Conservation (phyloP, 2,888 invertebrate species). For the Fragum sueziense region DNA sequence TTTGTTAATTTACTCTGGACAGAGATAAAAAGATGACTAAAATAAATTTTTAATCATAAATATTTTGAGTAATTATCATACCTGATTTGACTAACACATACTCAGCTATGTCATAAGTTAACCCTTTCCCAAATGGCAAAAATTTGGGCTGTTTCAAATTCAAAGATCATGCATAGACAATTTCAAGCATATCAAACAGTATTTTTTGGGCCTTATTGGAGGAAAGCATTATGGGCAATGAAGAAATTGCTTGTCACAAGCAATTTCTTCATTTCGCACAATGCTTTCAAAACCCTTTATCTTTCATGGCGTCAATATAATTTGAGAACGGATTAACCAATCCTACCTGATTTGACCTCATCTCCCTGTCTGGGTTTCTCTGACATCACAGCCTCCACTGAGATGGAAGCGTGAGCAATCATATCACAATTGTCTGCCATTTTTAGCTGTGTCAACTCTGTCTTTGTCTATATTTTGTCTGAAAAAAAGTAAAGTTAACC, state of each 20-base stretch:
- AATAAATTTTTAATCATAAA: too few relatives aligned
- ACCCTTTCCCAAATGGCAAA: too few relatives aligned
- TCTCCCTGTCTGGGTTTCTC: slow-evolving; percentile 6
- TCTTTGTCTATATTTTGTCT: too few relatives aligned
- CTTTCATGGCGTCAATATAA: not conserved
- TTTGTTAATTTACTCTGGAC: too few relatives aligned
- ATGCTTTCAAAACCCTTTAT: not conserved
- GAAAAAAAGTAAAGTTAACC: too few relatives aligned
- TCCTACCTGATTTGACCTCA: not conserved
- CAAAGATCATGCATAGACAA: too few relatives aligned
- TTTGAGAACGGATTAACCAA: not conserved
- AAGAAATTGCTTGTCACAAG: not conserved
- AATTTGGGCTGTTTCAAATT: too few relatives aligned
- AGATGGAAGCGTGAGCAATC: not conserved
- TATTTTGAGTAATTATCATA: too few relatives aligned
- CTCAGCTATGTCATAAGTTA: not conserved
- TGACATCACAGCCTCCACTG: not conserved
- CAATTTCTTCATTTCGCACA: not conserved
- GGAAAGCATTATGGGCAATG: too few relatives aligned
- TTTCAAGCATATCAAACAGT: not conserved
- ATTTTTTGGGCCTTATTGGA: not conserved
- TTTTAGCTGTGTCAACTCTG: not conserved
- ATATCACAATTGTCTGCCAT: not conserved
- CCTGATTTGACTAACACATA: not conserved
- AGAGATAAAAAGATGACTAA: too few relatives aligned